Base-by-base conservation (phyloP, 2,113 vertebrate genomes). In the Verasper variegatus region DNA sequence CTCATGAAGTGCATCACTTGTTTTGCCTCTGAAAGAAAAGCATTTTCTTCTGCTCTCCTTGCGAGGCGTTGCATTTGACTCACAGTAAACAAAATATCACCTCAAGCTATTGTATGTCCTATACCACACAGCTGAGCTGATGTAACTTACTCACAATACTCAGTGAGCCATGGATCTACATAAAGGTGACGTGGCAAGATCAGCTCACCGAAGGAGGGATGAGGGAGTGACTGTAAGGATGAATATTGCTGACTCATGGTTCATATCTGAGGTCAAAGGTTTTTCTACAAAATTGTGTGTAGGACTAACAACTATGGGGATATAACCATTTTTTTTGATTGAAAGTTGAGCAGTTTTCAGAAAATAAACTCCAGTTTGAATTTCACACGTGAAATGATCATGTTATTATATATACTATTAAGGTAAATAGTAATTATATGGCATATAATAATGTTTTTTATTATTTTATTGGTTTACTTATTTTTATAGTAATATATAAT, bases 11-110 rank as follows among this genome's bases (percentile, higher is more conserved):
- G 40, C 68, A 67, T 73, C 58, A 4, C 49, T 27, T 64, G 21
- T 52, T 80, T 63, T 62, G 24, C 86, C 56, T 61, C 61, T 52
- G 51, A 77, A 74, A 56, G 35, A 78, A 78, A 62, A 68, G 59
- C 56, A 3, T 64, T 80, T 69, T 49, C 47, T 4, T 47, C 15
- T 47, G 45, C 45, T 17, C 45, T 5, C 11, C 2, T 12, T 45
- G 2, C 15, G 42, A 45, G 42, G 42, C 13, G 42, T 45, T 45
- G 11, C 11, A 21, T 47, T 17, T 5, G 20, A 18, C n/a, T 56
- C 23, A 31, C 11, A 55, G 49, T 63, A 5, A 68, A 68, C 45
- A 66, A 15, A 52, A 62, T 47, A 65, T 74, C 64, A 56, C 14
- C 35, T 62, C 31, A 67, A 49, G 74, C 49, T 55, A 24, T 2